A percentile compares a stretch with the other conserved stretches of the same genome.
These are phyloP conservation scores for Raja brachyura DNA, from an alignment of 2,113 vertebrate genomes.

Conservation along the genomic window DNA sequence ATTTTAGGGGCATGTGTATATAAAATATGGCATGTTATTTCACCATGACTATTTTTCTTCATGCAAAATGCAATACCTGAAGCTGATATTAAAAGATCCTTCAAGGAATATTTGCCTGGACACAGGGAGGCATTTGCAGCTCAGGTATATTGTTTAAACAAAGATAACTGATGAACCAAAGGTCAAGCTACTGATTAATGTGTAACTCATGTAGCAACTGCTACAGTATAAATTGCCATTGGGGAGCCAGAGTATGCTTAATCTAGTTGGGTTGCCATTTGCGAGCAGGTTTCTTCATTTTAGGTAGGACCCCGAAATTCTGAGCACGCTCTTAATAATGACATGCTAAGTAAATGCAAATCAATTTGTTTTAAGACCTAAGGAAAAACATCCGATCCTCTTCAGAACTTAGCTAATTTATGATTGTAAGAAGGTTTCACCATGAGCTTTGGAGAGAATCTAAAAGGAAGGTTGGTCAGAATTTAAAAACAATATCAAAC, in stretches of 20 bases:
- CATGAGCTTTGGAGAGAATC: no score
- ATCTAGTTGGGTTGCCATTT: background rate
- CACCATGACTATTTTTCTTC: background rate
- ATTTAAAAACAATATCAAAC: background rate
- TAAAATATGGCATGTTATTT: background rate
- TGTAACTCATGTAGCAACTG: slow-evolving; percentile 18
- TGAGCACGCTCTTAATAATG: background rate
- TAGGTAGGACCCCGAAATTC: background rate
- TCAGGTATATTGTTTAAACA: no score
- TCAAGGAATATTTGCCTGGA: background rate
- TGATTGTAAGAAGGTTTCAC: background rate
- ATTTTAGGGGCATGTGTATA: background rate
- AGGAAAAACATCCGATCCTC: background rate
- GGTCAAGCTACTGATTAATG: background rate
- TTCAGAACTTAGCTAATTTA: background rate
- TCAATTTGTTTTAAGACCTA: background rate
- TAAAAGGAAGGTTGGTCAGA: background rate
- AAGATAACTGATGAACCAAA: background rate
- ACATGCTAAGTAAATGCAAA: background rate
- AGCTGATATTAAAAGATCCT: background rate
- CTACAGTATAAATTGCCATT: background rate
- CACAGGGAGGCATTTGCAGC: background rate
- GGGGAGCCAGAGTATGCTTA: background rate
- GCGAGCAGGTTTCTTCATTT: background rate
- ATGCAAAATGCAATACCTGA: background rate